Evolutionary conservation across 1,140 invertebrate genomes (phyloP).

Genomic region (Neodiprion fabricii): DNA sequence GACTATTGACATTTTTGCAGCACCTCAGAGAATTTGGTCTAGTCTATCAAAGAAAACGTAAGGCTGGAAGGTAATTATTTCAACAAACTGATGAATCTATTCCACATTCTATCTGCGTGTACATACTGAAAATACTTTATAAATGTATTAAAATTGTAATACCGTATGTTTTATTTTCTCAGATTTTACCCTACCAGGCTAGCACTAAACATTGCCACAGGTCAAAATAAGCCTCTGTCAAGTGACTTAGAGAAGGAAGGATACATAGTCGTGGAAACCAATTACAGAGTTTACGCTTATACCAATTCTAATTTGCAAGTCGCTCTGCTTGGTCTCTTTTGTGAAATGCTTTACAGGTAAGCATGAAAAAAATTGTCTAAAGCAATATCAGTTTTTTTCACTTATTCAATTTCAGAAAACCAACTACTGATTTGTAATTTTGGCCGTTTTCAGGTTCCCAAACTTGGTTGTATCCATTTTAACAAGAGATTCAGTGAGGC

Average conservation of each 20-base stretch:
- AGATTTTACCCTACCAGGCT: slow-evolving; percentile 93
- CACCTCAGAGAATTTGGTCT: slow-evolving; percentile 96
- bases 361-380: neutral
- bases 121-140: neutral
- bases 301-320: slow-evolving; percentile 93
- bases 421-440: slow-evolving; percentile 18
- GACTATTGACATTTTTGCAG: slow-evolving; percentile 89
- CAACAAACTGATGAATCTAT: neutral
- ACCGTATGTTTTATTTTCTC: slow-evolving; percentile 12
- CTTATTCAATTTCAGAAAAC: slow-evolving; percentile 17
- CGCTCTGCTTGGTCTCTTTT: slow-evolving; percentile 90
- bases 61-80: slow-evolving; percentile 55
- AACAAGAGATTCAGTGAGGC: slow-evolving; percentile 91
- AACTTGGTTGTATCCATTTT: slow-evolving; percentile 93
- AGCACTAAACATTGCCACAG: slow-evolving; percentile 87
- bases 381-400: neutral
- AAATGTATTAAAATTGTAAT: neutral
- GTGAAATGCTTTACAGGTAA: slow-evolving; percentile 88
- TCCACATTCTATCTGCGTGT: neutral
- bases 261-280: slow-evolving; percentile 95
- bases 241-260: slow-evolving; percentile 69
- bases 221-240: slow-evolving; percentile 63
- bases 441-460: slow-evolving; percentile 77
- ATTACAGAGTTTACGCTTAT: slow-evolving; percentile 96
- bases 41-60: slow-evolving; percentile 89